phyloP scores from a whole-genome alignment of 2,888 invertebrate species.

The Epistrophe grossulariae region DNA sequence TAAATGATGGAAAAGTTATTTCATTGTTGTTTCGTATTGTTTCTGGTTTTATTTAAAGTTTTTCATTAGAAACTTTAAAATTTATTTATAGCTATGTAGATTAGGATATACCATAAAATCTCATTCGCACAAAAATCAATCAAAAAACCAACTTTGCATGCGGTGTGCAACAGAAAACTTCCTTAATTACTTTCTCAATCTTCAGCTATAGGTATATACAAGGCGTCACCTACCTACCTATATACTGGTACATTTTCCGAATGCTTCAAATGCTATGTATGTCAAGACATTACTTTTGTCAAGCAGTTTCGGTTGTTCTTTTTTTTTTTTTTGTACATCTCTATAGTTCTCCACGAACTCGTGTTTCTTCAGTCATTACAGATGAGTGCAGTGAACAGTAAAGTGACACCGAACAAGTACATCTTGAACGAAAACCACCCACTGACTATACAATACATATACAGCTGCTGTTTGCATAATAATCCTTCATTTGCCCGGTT shows the following conservation, averaged over 20 bases:
- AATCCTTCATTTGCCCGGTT: constrained; percentile 1
- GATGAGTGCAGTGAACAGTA: constrained; percentile 30
- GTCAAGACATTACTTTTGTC: constrained; percentile 2
- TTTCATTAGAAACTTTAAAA: neutral
- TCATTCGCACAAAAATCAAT: neutral
- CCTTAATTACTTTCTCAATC: constrained; percentile 2
- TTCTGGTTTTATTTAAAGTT: neutral
- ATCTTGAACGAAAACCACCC: neutral
- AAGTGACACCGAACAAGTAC: constrained; percentile 20
- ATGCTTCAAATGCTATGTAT: neutral
- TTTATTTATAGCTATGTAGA: neutral
- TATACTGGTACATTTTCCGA: neutral
- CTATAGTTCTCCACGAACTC: neutral
- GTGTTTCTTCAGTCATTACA: constrained; percentile 2
- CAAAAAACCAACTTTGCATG: constrained; percentile 4
- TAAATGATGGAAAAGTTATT: neutral
- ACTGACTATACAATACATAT: neutral
- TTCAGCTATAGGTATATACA: neutral
- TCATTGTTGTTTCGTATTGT: neutral
- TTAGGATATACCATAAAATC: neutral
- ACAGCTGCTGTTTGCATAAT: neutral
- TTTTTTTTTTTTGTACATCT: neutral
- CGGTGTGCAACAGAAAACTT: neutral
- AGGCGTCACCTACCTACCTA: too few species aligned
- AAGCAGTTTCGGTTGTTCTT: constrained; percentile 3